These are phyloP conservation scores for Catocala nupta DNA, from an alignment of 2,888 invertebrate genomes.

Conservation along the genomic window DNA sequence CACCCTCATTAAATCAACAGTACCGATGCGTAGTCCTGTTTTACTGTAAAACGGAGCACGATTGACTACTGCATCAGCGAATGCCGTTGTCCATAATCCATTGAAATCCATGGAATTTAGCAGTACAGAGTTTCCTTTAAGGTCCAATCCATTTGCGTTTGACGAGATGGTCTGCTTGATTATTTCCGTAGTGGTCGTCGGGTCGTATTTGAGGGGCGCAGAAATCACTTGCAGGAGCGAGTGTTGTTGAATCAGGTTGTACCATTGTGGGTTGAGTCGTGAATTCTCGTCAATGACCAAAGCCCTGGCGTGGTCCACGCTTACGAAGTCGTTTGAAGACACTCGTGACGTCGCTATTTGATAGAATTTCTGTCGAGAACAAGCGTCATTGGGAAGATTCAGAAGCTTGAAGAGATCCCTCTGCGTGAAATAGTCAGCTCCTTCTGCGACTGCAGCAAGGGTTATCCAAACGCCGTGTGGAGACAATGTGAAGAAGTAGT, in stretches of 20 bases:
- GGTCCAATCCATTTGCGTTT: slow-evolving; percentile 24
- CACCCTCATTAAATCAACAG: slow-evolving; percentile 48
- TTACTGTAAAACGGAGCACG: slow-evolving; percentile 45
- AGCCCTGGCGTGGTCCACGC: slow-evolving; percentile 36
- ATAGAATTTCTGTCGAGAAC: slow-evolving; percentile 44
- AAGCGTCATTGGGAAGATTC: slow-evolving; percentile 43
- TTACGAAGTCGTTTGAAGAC: slow-evolving; percentile 26
- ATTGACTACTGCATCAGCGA: slow-evolving; percentile 36
- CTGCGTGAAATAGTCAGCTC: slow-evolving; percentile 29
- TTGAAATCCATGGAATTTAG: slow-evolving; percentile 47
- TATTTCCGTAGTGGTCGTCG: slow-evolving; percentile 17
- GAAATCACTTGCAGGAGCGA: slow-evolving; percentile 28
- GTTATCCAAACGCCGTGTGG: slow-evolving; percentile 41
- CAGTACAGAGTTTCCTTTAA: slow-evolving; percentile 50
- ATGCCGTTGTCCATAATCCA: slow-evolving; percentile 49
- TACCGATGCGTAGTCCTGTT: slow-evolving; percentile 38
- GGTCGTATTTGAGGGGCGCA: slow-evolving; percentile 38
- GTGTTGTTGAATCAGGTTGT: slow-evolving; percentile 31
- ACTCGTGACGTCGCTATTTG: slow-evolving; percentile 29
- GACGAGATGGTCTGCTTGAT: slow-evolving; percentile 33
- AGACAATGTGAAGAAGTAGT: slow-evolving; percentile 33
- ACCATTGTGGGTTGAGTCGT: slow-evolving; percentile 42
- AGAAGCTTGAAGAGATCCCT: slow-evolving; percentile 44
- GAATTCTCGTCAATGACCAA: slow-evolving; percentile 46
- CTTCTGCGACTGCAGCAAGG: slow-evolving; percentile 43